These are phyloP conservation scores for Drosophila oshimai DNA, from an alignment of 1,140 invertebrate species.

Conservation along the genomic window DNA sequence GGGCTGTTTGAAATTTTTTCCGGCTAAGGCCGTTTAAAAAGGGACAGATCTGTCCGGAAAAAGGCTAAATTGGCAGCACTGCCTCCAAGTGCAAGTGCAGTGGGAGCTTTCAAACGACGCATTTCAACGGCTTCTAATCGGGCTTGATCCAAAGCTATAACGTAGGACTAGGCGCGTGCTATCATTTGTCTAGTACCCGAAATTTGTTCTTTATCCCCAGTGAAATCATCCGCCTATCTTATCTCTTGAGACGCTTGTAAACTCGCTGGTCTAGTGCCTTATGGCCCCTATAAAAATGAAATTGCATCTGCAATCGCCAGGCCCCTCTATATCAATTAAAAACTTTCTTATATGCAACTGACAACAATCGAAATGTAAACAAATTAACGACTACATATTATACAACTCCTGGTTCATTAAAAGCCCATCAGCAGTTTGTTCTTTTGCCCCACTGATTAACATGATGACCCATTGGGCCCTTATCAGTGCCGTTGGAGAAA, in stretches of 20 bases:
- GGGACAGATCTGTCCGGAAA: too few relatives aligned
- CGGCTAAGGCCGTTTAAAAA: too few relatives aligned
- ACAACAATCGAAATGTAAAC: slow-evolving; percentile 25
- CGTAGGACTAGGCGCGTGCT: not conserved
- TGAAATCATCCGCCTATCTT: slow-evolving; percentile 9
- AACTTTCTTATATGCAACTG: slow-evolving; percentile 5
- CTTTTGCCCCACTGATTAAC: slow-evolving; percentile 20
- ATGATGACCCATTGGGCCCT: slow-evolving; percentile 24
- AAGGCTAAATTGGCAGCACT: too few relatives aligned
- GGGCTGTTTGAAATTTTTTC: too few relatives aligned
- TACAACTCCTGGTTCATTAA: slow-evolving; percentile 1
- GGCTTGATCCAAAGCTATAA: not conserved
- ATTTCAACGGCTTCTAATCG: slow-evolving; percentile 1
- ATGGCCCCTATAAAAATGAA: slow-evolving; percentile 25
- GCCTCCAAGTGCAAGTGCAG: slow-evolving; percentile 22
- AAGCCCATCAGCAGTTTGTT: not conserved
- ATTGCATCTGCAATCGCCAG: slow-evolving; percentile 16
- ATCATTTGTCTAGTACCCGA: slow-evolving; percentile 22
- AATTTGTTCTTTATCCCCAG: not conserved
- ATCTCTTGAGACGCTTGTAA: not conserved
- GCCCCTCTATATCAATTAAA: slow-evolving; percentile 12
- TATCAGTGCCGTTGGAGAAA: slow-evolving; percentile 28
- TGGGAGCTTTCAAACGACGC: not conserved
- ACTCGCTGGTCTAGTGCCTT: not conserved
- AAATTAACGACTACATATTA: slow-evolving; percentile 10